Evolutionary conservation across 2,113 vertebrate species (phyloP).

Genomic region (Podarcis muralis): DNA sequence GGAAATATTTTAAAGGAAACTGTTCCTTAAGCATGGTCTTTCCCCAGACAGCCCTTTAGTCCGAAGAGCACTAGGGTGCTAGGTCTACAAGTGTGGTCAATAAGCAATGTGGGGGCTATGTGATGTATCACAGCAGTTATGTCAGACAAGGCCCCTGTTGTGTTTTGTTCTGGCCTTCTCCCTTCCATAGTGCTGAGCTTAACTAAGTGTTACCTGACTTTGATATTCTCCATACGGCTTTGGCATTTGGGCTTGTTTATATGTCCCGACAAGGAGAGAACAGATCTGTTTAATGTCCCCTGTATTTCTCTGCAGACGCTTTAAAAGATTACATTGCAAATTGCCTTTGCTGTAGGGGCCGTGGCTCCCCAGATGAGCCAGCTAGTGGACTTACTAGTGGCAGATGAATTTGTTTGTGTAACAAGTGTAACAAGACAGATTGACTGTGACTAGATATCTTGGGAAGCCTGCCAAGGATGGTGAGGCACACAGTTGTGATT

Average conservation of each 20-base stretch:
- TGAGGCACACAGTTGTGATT: constrained; percentile 5
- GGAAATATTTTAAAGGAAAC: constrained; percentile 4
- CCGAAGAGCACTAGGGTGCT: neutral
- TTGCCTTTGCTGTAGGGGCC: constrained; percentile 3
- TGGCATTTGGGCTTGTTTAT: constrained; percentile 69
- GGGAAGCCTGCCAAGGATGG: constrained; percentile 37
- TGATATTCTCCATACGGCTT: constrained; percentile 61
- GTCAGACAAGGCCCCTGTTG: constrained; percentile 38
- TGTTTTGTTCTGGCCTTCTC: constrained; percentile 7
- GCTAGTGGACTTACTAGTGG: neutral
- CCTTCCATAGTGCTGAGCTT: neutral
- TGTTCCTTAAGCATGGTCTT: constrained; percentile 27
- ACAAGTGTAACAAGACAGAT: too few relatives aligned
- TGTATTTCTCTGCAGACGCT: constrained; percentile 20
- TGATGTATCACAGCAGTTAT: constrained; percentile 42
- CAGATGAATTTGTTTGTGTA: neutral
- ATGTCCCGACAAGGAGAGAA: constrained; percentile 46
- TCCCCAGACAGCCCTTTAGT: constrained; percentile 26
- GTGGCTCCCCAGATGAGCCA: rapidly evolving
- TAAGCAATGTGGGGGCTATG: neutral
- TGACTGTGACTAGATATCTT: neutral
- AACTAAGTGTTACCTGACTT: constrained; percentile 54
- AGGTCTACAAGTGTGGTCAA: neutral
- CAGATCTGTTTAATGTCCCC: constrained; percentile 60
- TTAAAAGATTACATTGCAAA: constrained; percentile 27